Evolutionary conservation across 1,140 invertebrate genomes (phyloP), one percentile per base, ranked within the genome.

Genomic region (Pogonomyrmex californicus): DNA sequence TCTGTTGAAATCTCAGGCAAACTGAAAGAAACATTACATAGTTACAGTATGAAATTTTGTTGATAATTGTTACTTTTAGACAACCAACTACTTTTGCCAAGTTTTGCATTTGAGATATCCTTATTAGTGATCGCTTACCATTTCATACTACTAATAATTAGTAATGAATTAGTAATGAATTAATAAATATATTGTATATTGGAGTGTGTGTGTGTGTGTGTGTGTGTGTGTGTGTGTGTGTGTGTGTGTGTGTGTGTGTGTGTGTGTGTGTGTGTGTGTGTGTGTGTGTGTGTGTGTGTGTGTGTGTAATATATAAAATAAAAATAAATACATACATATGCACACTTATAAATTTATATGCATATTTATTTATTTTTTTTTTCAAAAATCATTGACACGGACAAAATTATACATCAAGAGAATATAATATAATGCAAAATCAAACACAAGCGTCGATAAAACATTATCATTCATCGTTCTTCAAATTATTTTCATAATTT

Each of bases 1-100:
- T n/a, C 47, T 30, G 14, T 2, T 75, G 58, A 62, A 75, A 60
- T 66, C 23, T 54, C 62, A 14, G 33, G n/a, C 23, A 10, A 14
- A 76, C 41, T 17, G 23, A 76, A 76, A 60, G 12, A 23, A 41
- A 44, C 54, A 76, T 76, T 6, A 5, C 10, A 23, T 23, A 63
- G 30, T 6, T 30, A 9, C 7, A 5, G 47, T 62, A 30, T 17
- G 33, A 38, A 44, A 9, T 41, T 17, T 62, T 14, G 54, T n/a
- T n/a, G 10, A 30, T 47, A 12, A 63, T 23, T 9, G 17, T 58
- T 30, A 41, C 7, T 76, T 23, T 73, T 38, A 23, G 4, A 73
- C 38, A 38, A n/a, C 4, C 0, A 7, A 51, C 1, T 36, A 14
- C 7, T 56, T 56, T 56, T n/a, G n/a, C n/a, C n/a, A n/a, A n/a